Conservation (phyloP, 2,797 vertebrate species). For the Denticeps clupeoides region DNA sequence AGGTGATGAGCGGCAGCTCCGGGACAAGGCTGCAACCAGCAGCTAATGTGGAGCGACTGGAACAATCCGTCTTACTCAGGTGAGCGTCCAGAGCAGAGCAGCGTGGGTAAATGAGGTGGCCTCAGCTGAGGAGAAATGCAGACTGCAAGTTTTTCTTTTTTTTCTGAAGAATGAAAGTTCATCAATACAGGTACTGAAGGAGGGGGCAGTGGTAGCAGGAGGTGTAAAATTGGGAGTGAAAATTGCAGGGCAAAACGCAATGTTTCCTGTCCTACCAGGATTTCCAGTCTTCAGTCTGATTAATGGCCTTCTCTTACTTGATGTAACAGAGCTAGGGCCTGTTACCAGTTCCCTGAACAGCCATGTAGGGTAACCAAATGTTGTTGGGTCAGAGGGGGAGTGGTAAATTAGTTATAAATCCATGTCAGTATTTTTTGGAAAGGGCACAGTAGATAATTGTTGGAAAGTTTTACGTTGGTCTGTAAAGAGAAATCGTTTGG, state of each 20-base stretch:
- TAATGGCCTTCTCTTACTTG: background rate
- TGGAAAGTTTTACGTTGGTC: no score
- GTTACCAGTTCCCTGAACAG: no score
- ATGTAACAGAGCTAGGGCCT: no score
- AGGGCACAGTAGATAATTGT: no score
- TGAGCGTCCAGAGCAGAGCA: conserved; percentile 44
- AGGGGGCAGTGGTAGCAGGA: background rate
- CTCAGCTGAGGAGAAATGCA: no score
- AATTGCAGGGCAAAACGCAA: no score
- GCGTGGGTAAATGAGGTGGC: conserved; percentile 29
- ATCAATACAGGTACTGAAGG: background rate
- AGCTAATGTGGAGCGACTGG: conserved; percentile 59
- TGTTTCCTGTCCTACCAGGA: no score
- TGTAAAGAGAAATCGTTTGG: no score
- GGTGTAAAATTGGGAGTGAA: background rate
- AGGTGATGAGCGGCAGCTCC: conserved; percentile 3
- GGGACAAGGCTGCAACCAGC: conserved; percentile 31
- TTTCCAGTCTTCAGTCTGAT: background rate
- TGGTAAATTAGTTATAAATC: no score
- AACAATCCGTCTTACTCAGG: conserved; percentile 65
- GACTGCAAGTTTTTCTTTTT: conserved; percentile 28
- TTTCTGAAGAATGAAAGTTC: background rate
- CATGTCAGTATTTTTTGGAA: no score
- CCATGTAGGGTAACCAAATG: no score
- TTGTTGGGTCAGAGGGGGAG: no score